Evolutionary conservation across 2,797 vertebrate species (phyloP).

Genomic region (Loris lydekkerianus): DNA sequence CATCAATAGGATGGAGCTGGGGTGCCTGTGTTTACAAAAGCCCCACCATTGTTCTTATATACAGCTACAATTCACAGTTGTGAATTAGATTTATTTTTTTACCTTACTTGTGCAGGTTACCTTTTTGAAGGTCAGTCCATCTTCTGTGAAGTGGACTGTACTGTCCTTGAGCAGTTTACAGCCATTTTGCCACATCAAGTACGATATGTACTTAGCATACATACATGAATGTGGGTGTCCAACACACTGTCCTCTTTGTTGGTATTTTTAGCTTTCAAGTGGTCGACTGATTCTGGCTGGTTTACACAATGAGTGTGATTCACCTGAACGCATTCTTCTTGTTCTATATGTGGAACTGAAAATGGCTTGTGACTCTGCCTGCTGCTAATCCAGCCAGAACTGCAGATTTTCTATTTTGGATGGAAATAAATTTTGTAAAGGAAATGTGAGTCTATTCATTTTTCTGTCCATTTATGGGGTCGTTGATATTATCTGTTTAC

Average conservation of each 20-base stretch:
- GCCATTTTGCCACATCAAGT: rapidly evolving
- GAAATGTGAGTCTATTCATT: neutral
- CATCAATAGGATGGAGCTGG: neutral
- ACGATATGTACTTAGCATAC: rapidly evolving
- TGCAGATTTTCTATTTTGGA: neutral
- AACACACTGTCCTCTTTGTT: neutral
- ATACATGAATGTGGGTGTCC: rapidly evolving
- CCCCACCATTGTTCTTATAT: neutral
- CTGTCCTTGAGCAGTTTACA: rapidly evolving
- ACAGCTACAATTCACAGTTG: rapidly evolving
- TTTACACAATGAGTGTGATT: neutral
- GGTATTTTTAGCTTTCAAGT: neutral
- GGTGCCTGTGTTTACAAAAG: neutral
- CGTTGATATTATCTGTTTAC: neutral
- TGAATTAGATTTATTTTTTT: neutral
- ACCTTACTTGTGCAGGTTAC: neutral
- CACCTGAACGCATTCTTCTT: neutral
- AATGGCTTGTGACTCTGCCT: neutral
- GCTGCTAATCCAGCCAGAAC: neutral
- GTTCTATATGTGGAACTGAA: neutral
- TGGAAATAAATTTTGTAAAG: neutral
- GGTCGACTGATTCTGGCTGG: neutral
- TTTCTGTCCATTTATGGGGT: neutral
- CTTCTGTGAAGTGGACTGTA: neutral
- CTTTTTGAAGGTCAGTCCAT: neutral